Base-by-base conservation (phyloP, 2,797 vertebrate species). In the Fistularia commersonii region DNA sequence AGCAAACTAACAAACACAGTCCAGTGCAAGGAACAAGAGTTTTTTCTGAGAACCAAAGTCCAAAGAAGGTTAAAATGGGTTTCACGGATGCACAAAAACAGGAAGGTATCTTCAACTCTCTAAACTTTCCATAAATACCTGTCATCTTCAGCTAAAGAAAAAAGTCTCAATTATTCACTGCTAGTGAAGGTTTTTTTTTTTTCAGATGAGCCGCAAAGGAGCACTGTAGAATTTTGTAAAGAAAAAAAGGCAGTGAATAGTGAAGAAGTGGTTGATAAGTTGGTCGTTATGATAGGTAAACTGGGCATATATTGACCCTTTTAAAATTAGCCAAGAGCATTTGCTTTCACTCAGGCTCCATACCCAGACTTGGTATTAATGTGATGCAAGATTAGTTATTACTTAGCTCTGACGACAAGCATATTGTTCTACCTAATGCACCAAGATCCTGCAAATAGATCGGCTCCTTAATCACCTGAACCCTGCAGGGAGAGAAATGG, bases 401-500 rank as follows among this genome's bases (percentile, higher is more conserved):
- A 69, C 66, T 83, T 59, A 75, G 76, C 80, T 76, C 66, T 58
- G 75, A 81, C 68, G 63, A 81, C 78, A 86, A 82, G 83, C 84
- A 72, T 69, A 84, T 81, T 84, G 83, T 80, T 85, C 69, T 51
- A 48, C 61, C 75, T 84, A 85, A 82, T 48, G 67, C 69, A 62
- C 38, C 15, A 6, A 78, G 75, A 77, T 67, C 57, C 41, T 13
- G 45, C 57, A 72, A 72, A 79, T 72, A 81, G 69, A 83, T 73
- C 13, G 53, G 64, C 75, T 77, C 69, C 51, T 65, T 85, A 84
- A 87, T 88, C 82, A 86, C 57, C 66, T 57, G 64, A 69, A 77
- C 64, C 80, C 82, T 57, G 74, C 66, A 3, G 77, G 66, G 85
- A 70, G 54, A 58, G 64, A 57, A 72, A 43, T 63, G 45, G 74